These are phyloP conservation scores for Pseudococcus viburni DNA, from an alignment of 2,888 invertebrate genomes.

Conservation along the genomic window DNA sequence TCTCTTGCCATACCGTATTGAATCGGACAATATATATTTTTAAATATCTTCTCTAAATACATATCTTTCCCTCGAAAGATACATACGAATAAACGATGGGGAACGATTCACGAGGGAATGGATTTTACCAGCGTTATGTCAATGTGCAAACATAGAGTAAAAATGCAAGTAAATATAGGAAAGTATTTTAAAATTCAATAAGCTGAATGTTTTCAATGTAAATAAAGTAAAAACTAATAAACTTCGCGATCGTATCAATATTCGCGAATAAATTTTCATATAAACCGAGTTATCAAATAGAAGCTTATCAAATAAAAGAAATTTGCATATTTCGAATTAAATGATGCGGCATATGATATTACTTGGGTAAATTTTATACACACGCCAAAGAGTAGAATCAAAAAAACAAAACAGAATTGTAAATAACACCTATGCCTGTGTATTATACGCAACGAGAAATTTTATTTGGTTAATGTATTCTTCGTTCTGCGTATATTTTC, in stretches of 20 bases:
- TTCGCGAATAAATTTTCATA: constrained; percentile 34
- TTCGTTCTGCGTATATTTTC: neutral
- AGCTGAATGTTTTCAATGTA: constrained; percentile 4
- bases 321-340: constrained; percentile 7
- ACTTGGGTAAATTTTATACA: neutral
- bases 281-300: constrained; percentile 7
- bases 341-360: neutral
- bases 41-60: neutral
- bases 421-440: neutral
- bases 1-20: neutral
- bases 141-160: neutral
- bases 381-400: neutral
- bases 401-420: neutral
- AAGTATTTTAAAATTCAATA: constrained; percentile 12
- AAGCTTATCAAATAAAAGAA: constrained; percentile 14
- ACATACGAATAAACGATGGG: neutral
- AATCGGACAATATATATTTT: neutral
- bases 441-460: neutral
- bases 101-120: neutral
- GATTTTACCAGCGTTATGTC: neutral
- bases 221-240: constrained; percentile 32
- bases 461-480: too few relatives aligned
- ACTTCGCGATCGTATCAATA: constrained; percentile 14
- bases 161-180: constrained; percentile 11
- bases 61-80: neutral